Evolutionary conservation across 2,888 invertebrate species (phyloP), one percentile per base, ranked within the genome.

Genomic region (Augiades crinisus): DNA sequence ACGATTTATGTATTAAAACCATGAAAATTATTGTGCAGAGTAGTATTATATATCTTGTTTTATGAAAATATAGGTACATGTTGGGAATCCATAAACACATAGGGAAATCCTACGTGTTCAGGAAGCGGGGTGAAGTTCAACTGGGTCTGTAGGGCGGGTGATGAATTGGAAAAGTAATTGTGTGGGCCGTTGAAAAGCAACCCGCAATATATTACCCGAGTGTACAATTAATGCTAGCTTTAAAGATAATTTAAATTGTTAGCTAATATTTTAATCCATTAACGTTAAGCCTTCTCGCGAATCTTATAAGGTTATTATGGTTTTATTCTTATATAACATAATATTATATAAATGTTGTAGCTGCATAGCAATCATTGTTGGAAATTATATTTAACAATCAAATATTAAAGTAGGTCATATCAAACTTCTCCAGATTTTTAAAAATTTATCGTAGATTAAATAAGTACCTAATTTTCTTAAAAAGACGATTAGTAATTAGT

Each of bases 111-210:
- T 43, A 50, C 43, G 41, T 24, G 37, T 37, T 72, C 70, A 70
- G 67, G 68, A 60, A 67, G 69, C 57, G 55, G 65, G 65, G 72
- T 68, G 66, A 72, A 70, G 66, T 74, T 68, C 63, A 59, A 68
- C 61, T 69, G 61, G 67, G 65, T 72, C 69, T 79, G 67, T 76
- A 70, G 79, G 79, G 79, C 75, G 78, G 75, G 71, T 78, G 75
- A 64, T 70, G 72, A 74, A 70, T 64, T 64, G 61, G 53, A 65
- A 67, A 43, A 44, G 37, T 49, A 47, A 45, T 49, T 37, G 45
- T 45, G 34, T 40, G 34, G 19, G 45, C 7, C 34, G 40, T 31
- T 24, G n/a, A 5, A 17, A 19, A 36, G 10, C 17, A 10, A 38
- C 21, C 24, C 27, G 30, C 43, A 24, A 41, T 47, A 16, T 40